Conservation (phyloP, 2,888 invertebrate genomes). For the Drosophila paramelanica region DNA sequence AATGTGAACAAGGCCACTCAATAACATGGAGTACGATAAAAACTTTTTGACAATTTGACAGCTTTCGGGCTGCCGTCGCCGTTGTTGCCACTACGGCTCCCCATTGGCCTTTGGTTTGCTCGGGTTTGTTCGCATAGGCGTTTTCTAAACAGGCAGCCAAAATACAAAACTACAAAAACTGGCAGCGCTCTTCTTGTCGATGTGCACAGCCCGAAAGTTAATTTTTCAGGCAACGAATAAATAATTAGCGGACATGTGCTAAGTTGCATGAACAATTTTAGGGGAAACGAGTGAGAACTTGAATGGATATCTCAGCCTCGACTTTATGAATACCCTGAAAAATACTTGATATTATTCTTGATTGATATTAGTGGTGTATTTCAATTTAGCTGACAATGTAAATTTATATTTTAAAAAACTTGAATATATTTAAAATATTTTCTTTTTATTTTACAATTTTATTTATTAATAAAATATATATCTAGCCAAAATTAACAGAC, state of each 20-base stretch:
- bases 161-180: constrained; percentile 32
- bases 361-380: too few species aligned
- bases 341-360: background rate
- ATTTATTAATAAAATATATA: too few species aligned
- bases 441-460: too few species aligned
- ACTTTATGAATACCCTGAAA: constrained; percentile 31
- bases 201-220: constrained; percentile 65
- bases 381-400: too few species aligned
- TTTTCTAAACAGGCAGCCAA: constrained; percentile 45
- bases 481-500: too few species aligned
- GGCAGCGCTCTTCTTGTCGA: constrained; percentile 66
- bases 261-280: constrained; percentile 69
- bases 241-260: constrained; percentile 77
- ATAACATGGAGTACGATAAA: constrained; percentile 73
- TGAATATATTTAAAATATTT: too few species aligned
- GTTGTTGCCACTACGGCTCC: constrained; percentile 35
- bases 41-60: constrained; percentile 76
- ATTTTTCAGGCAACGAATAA: constrained; percentile 82
- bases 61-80: constrained; percentile 59
- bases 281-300: constrained; percentile 35
- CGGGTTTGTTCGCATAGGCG: constrained; percentile 28
- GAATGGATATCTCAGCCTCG: background rate
- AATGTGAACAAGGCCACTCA: constrained; percentile 79
- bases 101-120: constrained; percentile 34
- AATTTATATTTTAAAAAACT: too few species aligned